Base-by-base conservation (phyloP, 2,888 invertebrate species). In the Colletes collaris region DNA sequence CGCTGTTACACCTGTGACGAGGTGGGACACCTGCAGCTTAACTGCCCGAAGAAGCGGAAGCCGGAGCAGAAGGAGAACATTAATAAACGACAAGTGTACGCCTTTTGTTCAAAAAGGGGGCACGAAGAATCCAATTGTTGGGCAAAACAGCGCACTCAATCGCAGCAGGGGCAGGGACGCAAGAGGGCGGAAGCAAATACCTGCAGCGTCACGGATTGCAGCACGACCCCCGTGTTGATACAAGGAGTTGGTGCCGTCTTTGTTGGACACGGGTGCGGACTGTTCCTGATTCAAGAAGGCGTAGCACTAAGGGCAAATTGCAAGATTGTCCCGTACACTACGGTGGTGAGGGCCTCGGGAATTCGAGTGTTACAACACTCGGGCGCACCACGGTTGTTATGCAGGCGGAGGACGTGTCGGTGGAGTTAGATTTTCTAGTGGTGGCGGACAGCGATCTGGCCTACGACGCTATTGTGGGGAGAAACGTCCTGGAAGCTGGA, bases 121-220 rank as follows among this genome's bases (percentile, higher is more conserved):
- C 58, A 67, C 49, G 67, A 58, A n/a, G 67, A 67, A 5, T 16
- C 16, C 0, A 46, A 62, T 13, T 62, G 62, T 6, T 62, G 62
- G 62, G 44, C 46, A 3, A 62, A 62, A 11, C 46, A 49, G 7
- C 62, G 49, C 0, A 13, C 13, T 1, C 52, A 40, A 40, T 2
- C 40, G 5, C 16, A n/a, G 2, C 4, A n/a, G n/a, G 16, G n/a
- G 4, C 52, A 52, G 16, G n/a, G 4, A 6, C 37, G 37, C 10
- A 59, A 16, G 4, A 59, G 44, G 40, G 4, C 16, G 3, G 4
- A 52, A 13, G 40, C 2, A 8, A 40, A 40, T 7, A 40, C 7
- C 7, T 40, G 7, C 7, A 40, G 7, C 7, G 3, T 40, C 5
- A n/a, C 6, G 13, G 37, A 40, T n/a, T 8, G n/a, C 6, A 44